These are phyloP conservation scores for Idaea straminata DNA, from an alignment of 2,888 invertebrate genomes.

Conservation along the genomic window DNA sequence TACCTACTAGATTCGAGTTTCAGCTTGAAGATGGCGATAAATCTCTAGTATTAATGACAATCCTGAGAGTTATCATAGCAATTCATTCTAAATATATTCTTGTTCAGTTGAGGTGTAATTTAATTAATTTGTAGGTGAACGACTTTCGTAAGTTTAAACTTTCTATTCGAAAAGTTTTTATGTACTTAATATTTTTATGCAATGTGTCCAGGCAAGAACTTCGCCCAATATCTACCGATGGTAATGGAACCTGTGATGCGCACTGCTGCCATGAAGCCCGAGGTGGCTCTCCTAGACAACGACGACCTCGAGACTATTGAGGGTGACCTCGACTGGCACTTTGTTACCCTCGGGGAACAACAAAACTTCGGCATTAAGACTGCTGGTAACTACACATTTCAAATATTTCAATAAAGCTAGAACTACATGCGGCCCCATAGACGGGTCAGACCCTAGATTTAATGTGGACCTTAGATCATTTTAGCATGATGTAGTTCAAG, in stretches of 20 bases:
- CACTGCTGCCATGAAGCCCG: slow-evolving; percentile 95
- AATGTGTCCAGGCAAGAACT: slow-evolving; percentile 83
- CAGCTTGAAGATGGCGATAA: too few relatives aligned
- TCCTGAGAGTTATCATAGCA: too few relatives aligned
- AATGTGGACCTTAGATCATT: too few relatives aligned
- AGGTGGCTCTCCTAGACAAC: slow-evolving; percentile 93
- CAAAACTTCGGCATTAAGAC: slow-evolving; percentile 97
- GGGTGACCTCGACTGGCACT: slow-evolving; percentile 95
- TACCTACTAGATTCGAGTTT: too few relatives aligned
- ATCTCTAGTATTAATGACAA: too few relatives aligned
- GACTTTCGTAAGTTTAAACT: neutral
- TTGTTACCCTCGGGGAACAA: slow-evolving; percentile 95
- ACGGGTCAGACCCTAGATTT: too few relatives aligned
- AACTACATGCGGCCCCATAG: too few relatives aligned
- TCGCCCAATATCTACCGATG: slow-evolving; percentile 94
- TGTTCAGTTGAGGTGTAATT: too few relatives aligned
- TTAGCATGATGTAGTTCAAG: too few relatives aligned
- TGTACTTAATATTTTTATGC: slow-evolving; percentile 5
- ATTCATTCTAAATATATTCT: too few relatives aligned
- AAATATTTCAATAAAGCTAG: neutral
- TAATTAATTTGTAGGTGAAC: too few relatives aligned
- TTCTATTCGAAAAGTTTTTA: neutral
- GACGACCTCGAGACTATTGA: slow-evolving; percentile 91
- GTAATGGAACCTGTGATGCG: slow-evolving; percentile 98
- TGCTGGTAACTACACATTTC: slow-evolving; percentile 78